Conservation (phyloP, 2,888 invertebrate species). For the Petrophora chlorosata region DNA sequence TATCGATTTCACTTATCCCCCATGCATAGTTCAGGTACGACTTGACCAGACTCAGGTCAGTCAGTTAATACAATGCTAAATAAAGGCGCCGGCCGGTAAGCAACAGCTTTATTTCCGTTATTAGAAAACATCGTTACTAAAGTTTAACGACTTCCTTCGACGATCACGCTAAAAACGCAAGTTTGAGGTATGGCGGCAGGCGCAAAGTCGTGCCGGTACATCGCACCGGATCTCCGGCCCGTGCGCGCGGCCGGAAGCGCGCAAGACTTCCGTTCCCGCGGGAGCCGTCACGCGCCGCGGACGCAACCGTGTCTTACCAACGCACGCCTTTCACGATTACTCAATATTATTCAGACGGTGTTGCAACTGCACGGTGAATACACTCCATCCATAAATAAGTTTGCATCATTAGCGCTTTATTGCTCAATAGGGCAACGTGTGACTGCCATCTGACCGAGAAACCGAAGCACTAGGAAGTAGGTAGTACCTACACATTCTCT, state of each 20-base stretch:
- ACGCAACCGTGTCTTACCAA: constrained; percentile 57
- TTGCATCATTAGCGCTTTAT: constrained; percentile 27
- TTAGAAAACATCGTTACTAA: constrained; percentile 12
- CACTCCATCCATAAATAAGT: constrained; percentile 30
- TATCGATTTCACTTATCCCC: too few species aligned
- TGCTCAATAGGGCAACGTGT: constrained; percentile 28
- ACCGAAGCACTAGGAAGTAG: constrained; percentile 9
- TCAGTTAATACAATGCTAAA: not conserved
- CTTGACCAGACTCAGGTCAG: not conserved
- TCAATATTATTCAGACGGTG: constrained; percentile 34
- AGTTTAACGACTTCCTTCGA: constrained; percentile 20
- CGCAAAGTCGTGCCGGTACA: constrained; percentile 53
- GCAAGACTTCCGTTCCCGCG: constrained; percentile 81
- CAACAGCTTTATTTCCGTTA: constrained; percentile 3
- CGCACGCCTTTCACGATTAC: constrained; percentile 58
- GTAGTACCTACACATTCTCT: not conserved
- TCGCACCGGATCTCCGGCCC: constrained; percentile 75
- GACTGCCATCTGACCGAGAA: constrained; percentile 15
- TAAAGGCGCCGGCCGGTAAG: not conserved
- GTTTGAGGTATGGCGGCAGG: constrained; percentile 28
- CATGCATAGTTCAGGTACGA: too few species aligned
- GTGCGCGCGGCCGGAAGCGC: constrained; percentile 67
- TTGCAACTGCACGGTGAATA: constrained; percentile 31
- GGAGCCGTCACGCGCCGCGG: constrained; percentile 71
- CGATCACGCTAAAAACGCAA: constrained; percentile 21